Conservation (phyloP, 2,797 vertebrate species). For the Gymnoscopelus microlampas region DNA sequence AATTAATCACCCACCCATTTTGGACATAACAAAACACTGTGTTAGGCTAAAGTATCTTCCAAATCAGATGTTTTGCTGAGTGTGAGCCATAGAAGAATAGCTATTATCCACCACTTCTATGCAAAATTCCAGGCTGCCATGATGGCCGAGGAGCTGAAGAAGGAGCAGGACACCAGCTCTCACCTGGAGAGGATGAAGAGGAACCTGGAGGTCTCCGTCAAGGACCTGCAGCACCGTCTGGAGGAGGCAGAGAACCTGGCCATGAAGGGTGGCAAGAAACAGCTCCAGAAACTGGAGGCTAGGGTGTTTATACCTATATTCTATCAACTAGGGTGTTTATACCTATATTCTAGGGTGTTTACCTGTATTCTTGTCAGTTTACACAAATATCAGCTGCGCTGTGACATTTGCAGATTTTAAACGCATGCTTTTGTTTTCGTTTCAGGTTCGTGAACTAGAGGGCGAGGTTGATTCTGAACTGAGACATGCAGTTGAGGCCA, state of each 20-base stretch:
- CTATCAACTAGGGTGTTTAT: too few species aligned
- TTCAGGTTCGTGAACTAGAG: constrained; percentile 90
- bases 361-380: constrained; percentile 24
- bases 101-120: too few species aligned
- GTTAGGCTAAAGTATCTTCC: too few species aligned
- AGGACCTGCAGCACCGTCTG: constrained; percentile 90
- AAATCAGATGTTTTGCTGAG: too few species aligned
- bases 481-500: constrained; percentile 82
- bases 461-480: constrained; percentile 85
- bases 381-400: too few species aligned
- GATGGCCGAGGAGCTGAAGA: constrained; percentile 96
- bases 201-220: constrained; percentile 90
- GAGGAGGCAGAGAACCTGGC: constrained; percentile 93
- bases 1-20: too few species aligned
- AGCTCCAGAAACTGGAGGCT: constrained; percentile 91
- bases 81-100: too few species aligned
- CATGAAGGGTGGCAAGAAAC: constrained; percentile 93
- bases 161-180: constrained; percentile 92
- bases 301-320: too few species aligned
- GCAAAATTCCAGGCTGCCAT: constrained; percentile 93
- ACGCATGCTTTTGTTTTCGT: too few species aligned
- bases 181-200: constrained; percentile 96
- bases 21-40: too few species aligned
- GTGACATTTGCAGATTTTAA: too few species aligned
- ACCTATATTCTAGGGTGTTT: too few species aligned